A percentile compares a stretch with the other conserved stretches of the same genome.
phyloP scores from a whole-genome alignment of 37 sponge, comb jelly and placozoan genomes.

The Theonella swinhoei region DNA sequence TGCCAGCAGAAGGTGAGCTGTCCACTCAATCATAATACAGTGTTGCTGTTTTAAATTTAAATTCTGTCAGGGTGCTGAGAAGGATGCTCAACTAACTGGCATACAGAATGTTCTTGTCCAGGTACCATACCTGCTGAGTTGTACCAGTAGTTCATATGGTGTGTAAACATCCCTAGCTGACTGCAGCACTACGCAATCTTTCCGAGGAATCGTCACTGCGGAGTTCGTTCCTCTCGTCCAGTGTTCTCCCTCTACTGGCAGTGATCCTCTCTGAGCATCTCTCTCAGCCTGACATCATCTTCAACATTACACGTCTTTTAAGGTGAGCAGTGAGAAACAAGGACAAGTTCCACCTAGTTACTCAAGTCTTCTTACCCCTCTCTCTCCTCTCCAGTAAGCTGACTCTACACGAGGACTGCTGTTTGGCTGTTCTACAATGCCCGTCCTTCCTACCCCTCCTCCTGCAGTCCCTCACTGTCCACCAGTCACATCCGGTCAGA shows the following conservation, averaged over 20 bases:
- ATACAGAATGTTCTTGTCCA: too few relatives aligned
- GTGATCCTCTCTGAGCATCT: constrained; percentile 25
- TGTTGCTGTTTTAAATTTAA: too few relatives aligned
- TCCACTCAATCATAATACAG: too few relatives aligned
- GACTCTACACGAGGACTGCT: constrained; percentile 53
- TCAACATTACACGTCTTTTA: constrained; percentile 70
- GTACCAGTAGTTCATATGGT: too few relatives aligned
- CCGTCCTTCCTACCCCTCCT: constrained; percentile 39
- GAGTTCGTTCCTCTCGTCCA: constrained; percentile 20
- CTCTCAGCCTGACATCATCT: constrained; percentile 48
- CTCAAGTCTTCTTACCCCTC: neutral
- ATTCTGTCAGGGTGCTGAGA: too few relatives aligned
- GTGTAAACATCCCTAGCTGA: constrained; percentile 51
- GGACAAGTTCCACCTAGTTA: neutral
- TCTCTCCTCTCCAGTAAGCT: constrained; percentile 57
- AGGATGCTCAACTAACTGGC: too few relatives aligned
- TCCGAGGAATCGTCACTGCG: constrained; percentile 33
- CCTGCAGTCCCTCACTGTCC: constrained; percentile 30
- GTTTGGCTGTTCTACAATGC: constrained; percentile 18
- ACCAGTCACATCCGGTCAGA: constrained; percentile 15
- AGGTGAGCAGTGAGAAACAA: constrained; percentile 17
- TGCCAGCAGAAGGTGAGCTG: too few relatives aligned
- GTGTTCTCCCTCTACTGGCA: constrained; percentile 40
- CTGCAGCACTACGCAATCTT: constrained; percentile 56
- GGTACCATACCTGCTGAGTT: too few relatives aligned